Evolutionary conservation across 2,113 vertebrate genomes (phyloP).

Genomic region (Ammodytes marinus): DNA sequence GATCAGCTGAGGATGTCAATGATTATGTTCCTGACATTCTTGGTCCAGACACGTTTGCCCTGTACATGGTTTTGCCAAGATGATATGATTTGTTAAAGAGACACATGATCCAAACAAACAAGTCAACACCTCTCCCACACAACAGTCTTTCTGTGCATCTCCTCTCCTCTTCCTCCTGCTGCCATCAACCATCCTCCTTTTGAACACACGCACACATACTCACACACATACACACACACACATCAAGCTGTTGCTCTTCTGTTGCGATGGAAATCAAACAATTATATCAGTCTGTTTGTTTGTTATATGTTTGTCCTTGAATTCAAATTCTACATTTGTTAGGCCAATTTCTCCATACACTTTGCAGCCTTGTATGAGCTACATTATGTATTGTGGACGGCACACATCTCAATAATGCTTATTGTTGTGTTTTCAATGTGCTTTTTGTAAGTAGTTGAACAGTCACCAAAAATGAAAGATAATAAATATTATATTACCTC

Average conservation of each 20-base stretch:
- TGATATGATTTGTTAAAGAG: constrained; percentile 66
- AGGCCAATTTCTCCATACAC: constrained; percentile 1
- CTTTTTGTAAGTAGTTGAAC: constrained; percentile 34
- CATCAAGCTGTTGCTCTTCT: constrained; percentile 21
- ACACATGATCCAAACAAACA: constrained; percentile 76
- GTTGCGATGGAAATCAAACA: constrained; percentile 29
- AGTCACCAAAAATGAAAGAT: constrained; percentile 16
- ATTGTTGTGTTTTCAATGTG: constrained; percentile 52
- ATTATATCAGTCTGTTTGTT: constrained; percentile 43
- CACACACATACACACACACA: constrained; percentile 15
- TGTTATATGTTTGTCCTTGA: constrained; percentile 14
- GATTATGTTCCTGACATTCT: constrained; percentile 52
- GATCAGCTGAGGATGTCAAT: constrained; percentile 23
- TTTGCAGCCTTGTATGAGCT: constrained; percentile 30
- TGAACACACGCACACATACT: constrained; percentile 15
- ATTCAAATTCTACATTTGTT: constrained; percentile 24
- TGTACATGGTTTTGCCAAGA: constrained; percentile 48
- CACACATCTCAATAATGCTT: constrained; percentile 19
- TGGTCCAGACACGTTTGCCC: constrained; percentile 59
- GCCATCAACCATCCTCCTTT: constrained; percentile 51
- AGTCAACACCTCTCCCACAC: constrained; percentile 81
- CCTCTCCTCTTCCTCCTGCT: constrained; percentile 63
- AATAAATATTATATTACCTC: constrained; percentile 37
- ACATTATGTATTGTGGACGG: constrained; percentile 14
- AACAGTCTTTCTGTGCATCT: constrained; percentile 75